Evolutionary conservation across 2,113 vertebrate species (phyloP).

Genomic region (Rhabdomys dilectus): DNA sequence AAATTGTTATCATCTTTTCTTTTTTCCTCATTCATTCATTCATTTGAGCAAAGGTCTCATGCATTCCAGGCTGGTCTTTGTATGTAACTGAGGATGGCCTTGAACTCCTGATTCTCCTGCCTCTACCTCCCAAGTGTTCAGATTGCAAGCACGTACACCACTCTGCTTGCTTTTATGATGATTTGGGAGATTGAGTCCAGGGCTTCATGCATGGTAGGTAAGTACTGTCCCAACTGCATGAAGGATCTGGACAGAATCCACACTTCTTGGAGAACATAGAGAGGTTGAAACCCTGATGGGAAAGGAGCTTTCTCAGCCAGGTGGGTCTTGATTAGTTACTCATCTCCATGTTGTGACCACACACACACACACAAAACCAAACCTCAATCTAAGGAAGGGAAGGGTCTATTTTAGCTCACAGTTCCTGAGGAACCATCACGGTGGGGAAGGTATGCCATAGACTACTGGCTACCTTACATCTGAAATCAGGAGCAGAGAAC

Average conservation of each 20-base stretch:
- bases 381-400: not conserved
- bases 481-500: not conserved
- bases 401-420: not conserved
- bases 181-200: not conserved
- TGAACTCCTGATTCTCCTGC: not conserved
- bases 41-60: not conserved
- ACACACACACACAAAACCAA: not conserved
- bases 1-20: too few species aligned
- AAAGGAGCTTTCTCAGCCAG: not conserved
- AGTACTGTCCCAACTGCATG: too few species aligned
- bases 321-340: not conserved
- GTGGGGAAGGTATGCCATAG: not conserved
- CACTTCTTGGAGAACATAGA: not conserved
- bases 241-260: not conserved
- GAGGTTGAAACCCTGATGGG: not conserved
- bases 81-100: not conserved
- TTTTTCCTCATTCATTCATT: not conserved
- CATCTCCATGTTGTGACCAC: not conserved
- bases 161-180: not conserved
- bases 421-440: not conserved
- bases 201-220: not conserved
- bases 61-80: not conserved
- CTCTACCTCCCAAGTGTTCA: not conserved
- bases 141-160: not conserved
- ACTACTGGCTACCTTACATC: not conserved